A percentile compares a stretch with the other conserved stretches of the same genome.
phyloP scores from a whole-genome alignment of 2,797 vertebrate genomes.

The Spheniscus humboldti region DNA sequence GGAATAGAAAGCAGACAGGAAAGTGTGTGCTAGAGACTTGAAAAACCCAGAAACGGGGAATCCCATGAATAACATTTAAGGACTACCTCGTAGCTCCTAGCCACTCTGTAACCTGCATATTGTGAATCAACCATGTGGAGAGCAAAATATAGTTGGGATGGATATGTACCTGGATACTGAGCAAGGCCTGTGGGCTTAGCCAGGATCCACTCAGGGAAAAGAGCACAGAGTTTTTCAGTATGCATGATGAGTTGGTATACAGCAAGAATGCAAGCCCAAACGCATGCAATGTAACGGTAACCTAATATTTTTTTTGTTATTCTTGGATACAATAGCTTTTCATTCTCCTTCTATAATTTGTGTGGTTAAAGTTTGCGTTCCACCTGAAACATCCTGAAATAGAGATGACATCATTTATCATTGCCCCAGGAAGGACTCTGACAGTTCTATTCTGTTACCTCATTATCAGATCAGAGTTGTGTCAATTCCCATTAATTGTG shows the following conservation, averaged over 20 bases:
- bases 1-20: not conserved
- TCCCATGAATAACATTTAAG: not conserved
- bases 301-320: not conserved
- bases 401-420: constrained; percentile 27
- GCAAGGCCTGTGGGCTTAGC: not conserved
- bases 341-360: not conserved
- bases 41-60: not conserved
- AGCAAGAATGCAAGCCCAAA: not conserved
- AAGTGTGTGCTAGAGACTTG: not conserved
- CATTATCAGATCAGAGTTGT: constrained; percentile 11
- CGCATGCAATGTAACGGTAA: not conserved
- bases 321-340: not conserved
- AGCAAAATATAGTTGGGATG: not conserved
- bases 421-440: not conserved
- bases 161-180: not conserved
- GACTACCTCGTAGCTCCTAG: not conserved
- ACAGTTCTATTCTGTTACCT: constrained; percentile 46
- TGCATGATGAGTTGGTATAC: not conserved
- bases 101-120: not conserved
- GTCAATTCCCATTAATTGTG: constrained; percentile 24
- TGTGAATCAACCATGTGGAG: not conserved
- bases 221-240: not conserved
- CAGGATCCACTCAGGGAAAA: not conserved
- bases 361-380: not conserved
- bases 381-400: not conserved